phyloP scores from a whole-genome alignment of 2,888 invertebrate genomes.

The Erebia epiphron region DNA sequence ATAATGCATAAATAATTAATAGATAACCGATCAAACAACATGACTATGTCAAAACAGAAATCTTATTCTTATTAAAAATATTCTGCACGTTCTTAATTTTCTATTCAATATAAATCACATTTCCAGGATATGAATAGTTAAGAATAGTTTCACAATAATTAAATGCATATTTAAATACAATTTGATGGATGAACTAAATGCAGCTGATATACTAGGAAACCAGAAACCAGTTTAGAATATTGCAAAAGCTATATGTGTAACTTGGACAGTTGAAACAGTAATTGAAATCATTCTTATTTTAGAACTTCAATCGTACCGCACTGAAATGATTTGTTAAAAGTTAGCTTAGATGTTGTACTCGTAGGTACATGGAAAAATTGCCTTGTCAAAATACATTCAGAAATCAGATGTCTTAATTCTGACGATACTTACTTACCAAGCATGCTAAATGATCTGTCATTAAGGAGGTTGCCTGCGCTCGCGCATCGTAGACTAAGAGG shows the following conservation, averaged over 20 bases:
- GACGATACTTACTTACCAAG: slow-evolving; percentile 40
- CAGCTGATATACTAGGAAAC: neutral
- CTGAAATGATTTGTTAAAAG: slow-evolving; percentile 23
- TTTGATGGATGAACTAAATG: neutral
- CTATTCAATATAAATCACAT: neutral
- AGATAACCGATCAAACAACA: neutral
- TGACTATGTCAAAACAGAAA: neutral
- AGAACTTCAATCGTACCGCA: slow-evolving; percentile 6
- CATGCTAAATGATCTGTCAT: slow-evolving; percentile 68
- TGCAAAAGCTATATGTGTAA: neutral
- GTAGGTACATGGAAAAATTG: slow-evolving; percentile 50
- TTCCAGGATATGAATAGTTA: neutral
- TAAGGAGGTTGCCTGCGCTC: slow-evolving; percentile 52
- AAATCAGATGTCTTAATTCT: slow-evolving; percentile 63
- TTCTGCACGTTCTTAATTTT: neutral
- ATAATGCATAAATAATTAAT: neutral
- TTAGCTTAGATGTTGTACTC: slow-evolving; percentile 50
- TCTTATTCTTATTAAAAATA: too few relatives aligned
- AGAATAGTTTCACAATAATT: neutral
- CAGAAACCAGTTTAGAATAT: slow-evolving; percentile 3
- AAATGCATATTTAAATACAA: neutral
- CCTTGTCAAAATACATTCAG: slow-evolving; percentile 52
- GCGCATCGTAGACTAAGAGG: slow-evolving; percentile 40
- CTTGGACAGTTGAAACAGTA: slow-evolving; percentile 3
- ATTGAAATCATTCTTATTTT: slow-evolving; percentile 7